These are phyloP conservation scores for Thera britannica DNA, from an alignment of 2,888 invertebrate species.

Conservation along the genomic window DNA sequence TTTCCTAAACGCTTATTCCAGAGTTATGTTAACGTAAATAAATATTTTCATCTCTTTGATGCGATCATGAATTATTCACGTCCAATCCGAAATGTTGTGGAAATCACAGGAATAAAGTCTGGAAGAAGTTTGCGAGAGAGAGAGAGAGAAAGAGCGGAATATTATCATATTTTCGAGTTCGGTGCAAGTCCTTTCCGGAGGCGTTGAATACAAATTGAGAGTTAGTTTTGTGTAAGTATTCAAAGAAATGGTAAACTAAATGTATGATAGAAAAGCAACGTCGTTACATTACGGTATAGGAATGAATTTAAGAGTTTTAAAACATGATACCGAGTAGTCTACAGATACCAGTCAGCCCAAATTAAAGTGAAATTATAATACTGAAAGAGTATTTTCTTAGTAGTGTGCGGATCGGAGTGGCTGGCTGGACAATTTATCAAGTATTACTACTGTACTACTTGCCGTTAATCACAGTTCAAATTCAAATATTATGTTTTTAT, in stretches of 20 bases:
- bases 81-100: conserved; percentile 24
- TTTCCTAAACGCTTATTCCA: conserved; percentile 28
- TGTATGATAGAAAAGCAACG: not conserved
- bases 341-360: no score
- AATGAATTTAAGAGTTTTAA: not conserved
- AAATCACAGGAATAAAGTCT: conserved; percentile 30
- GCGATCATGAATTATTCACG: conserved; percentile 33
- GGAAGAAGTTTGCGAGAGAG: conserved; percentile 10
- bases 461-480: no score
- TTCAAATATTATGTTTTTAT: no score
- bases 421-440: no score
- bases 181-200: conserved; percentile 27
- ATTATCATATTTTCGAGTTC: conserved; percentile 39
- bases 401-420: no score
- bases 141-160: conserved; percentile 28
- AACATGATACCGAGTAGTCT: no score
- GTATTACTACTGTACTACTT: no score
- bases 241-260: conserved; percentile 19
- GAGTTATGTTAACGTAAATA: conserved; percentile 36
- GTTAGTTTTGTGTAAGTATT: conserved; percentile 30
- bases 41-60: conserved; percentile 32
- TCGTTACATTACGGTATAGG: not conserved
- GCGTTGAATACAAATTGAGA: conserved; percentile 41
- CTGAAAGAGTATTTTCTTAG: no score
- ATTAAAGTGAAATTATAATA: no score